Evolutionary conservation across 1,140 invertebrate species (phyloP), one percentile per base, ranked within the genome.

Genomic region (Panulirus ornatus): DNA sequence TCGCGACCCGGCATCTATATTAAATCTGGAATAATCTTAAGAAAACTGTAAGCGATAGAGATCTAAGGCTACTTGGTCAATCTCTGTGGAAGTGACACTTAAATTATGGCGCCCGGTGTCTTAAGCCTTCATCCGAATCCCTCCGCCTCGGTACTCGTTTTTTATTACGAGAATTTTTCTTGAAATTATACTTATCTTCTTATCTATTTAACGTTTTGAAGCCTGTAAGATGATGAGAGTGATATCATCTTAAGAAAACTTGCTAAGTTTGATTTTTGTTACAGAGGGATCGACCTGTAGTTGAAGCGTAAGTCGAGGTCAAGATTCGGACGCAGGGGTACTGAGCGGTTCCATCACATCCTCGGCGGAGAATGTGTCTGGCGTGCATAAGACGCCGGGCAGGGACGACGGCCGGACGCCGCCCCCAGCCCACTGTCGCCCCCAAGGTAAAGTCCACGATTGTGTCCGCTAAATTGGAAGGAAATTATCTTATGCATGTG

Each of bases 401-500:
- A 54, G 19, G 54, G n/a, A 30, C 36, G n/a, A 47, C 42, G 42
- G 34, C 16, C 22, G 22, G 22, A 27, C 14, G 22, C 30, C 38
- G 27, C 76, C 76, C 44, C 44, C 44, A 6, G 44, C 44, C 44
- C 44, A 47, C 44, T 11, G 5, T 11, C 11, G 51, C 51, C 51
- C 8, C 5, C 51, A 8, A 8, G 51, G 78, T n/a, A 2, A 82
- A 36, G 47, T 58, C 8, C 22, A 54, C 16, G 78, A 82, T 82
- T 82, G 44, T 82, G 51, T 9, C 51, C 34, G 44, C 22, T 82
- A 63, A 63, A 82, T 63, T 82, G 78, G 19, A 34, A 82, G 78
- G 78, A 82, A 58, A 82, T 58, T 82, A 36, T 75, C 19, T 81
- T 82, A 82, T 82, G 78, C 34, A 51, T 82, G 78, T 82, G 51